Evolutionary conservation across 2,888 invertebrate genomes (phyloP), one percentile per base, ranked within the genome.

Genomic region (Rapana venosa): DNA sequence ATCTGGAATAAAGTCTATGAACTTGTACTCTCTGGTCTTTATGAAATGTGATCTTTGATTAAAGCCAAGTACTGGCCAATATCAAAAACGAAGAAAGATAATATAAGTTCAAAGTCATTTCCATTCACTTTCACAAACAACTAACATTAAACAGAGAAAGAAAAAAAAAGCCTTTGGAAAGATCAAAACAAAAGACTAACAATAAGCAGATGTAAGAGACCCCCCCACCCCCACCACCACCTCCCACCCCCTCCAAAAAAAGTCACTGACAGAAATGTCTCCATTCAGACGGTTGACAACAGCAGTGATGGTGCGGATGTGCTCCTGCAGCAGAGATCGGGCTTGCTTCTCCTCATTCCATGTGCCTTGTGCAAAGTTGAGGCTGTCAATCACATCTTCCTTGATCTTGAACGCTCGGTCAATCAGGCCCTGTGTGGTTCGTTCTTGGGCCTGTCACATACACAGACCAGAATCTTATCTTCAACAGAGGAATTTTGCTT

Each of bases 311-410:
- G 95, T 95, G 8, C 95, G 93, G 58, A 96, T 95, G 91, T 96
- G 96, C 90, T 96, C 96, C 92, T 96, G 95, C 32, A 96, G 93
- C 92, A 96, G 93, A 84, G 91, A 92, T 30, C 96, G 89, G 11
- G 95, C 94, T 81, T 94, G 94, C 92, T 95, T 95, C 92, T 96
- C 96, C 87, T 96, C 95, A 91, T 96, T 95, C 96, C 96, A 96
- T 4, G 96, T 95, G 8, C 96, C 96, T 88, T 95, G 95, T 22
- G 95, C 95, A 90, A 94, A 94, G 90, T 95, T 95, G 88, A 96
- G 93, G 92, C 95, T 96, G 87, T 96, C 95, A 47, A 96, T 94
- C 47, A 96, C 94, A 92, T 96, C 96, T 87, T 96, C 95, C 90
- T 95, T 95, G 56, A 95, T 94, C 91, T 94, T 95, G 90, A 94